phyloP scores from a whole-genome alignment of 2,888 invertebrate genomes.

The Eupithecia exiguata region DNA sequence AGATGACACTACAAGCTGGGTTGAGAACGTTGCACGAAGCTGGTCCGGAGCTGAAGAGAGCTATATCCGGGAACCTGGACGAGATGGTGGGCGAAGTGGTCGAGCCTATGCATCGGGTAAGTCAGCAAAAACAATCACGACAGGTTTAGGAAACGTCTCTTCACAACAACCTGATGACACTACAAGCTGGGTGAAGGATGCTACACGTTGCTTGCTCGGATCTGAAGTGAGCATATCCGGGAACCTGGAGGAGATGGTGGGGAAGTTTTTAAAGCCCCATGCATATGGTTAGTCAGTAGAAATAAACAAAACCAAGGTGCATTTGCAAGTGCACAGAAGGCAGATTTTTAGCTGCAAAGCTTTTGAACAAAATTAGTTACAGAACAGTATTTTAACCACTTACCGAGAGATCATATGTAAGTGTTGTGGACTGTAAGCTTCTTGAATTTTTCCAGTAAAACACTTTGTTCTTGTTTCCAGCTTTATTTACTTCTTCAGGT shows the following conservation, averaged over 20 bases:
- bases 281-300: constrained; percentile 90
- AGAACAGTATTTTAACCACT: background rate
- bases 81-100: constrained; percentile 95
- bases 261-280: constrained; percentile 97
- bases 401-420: background rate
- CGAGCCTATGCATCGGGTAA: constrained; percentile 98
- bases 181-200: constrained; percentile 89
- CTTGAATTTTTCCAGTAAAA: too few species aligned
- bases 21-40: constrained; percentile 98
- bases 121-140: background rate
- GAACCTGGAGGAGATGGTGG: constrained; percentile 95
- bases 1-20: constrained; percentile 97
- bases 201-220: constrained; percentile 87
- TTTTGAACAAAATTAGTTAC: background rate
- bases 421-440: too few species aligned
- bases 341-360: too few species aligned
- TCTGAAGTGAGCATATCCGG: constrained; percentile 59
- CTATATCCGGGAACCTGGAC: constrained; percentile 98
- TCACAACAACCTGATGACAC: background rate
- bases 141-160: too few species aligned
- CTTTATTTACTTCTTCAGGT: too few species aligned
- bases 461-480: too few species aligned
- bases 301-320: background rate
- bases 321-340: too few species aligned
- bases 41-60: constrained; percentile 98